Evolutionary conservation across 2,113 vertebrate species (phyloP).

Genomic region (Petroica traversi): DNA sequence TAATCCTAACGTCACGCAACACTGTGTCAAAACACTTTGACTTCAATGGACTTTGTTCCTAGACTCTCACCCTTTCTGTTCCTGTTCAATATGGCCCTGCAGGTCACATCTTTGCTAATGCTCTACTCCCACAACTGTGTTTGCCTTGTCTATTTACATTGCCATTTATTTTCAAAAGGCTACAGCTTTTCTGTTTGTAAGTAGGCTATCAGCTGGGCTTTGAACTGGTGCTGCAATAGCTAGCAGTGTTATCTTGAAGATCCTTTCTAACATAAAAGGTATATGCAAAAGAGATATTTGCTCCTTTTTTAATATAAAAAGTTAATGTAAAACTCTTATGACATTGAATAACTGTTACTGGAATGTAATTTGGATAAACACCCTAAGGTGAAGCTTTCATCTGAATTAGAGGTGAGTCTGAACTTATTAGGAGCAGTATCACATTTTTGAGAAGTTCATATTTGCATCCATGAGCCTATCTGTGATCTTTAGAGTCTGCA

Average conservation of each 20-base stretch:
- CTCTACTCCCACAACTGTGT: background rate
- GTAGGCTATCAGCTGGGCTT: background rate
- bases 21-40: background rate
- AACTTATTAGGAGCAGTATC: background rate
- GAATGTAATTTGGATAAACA: conserved; percentile 22
- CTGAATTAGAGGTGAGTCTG: conserved; percentile 23
- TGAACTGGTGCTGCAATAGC: background rate
- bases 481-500: conserved; percentile 20
- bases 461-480: conserved; percentile 26
- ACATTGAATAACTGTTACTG: conserved; percentile 41
- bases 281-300: background rate
- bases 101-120: background rate
- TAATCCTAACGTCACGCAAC: background rate
- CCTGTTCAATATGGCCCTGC: background rate
- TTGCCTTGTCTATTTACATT: background rate
- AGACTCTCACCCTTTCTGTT: background rate
- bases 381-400: conserved; percentile 27
- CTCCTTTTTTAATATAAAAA: conserved; percentile 29
- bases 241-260: background rate
- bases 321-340: background rate
- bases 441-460: conserved; percentile 16
- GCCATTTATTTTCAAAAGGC: background rate
- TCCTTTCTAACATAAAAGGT: background rate
- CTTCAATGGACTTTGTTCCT: background rate
- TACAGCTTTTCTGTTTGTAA: background rate